Evolutionary conservation across 2,888 invertebrate species (phyloP).

Genomic region (Ptilodon capucinus): DNA sequence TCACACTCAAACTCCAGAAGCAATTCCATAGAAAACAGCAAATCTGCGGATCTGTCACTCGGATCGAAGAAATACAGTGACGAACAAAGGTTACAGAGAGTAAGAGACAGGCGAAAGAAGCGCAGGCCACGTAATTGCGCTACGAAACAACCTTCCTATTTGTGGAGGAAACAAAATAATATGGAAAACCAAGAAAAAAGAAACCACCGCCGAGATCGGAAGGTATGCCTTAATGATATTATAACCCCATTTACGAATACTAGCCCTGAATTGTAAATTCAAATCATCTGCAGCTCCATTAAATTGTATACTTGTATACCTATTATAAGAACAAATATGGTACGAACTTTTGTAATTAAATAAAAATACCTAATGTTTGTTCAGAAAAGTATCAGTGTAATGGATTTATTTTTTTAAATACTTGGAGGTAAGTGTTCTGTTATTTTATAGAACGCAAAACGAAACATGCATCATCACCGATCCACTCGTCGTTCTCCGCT

Average conservation of each 20-base stretch:
- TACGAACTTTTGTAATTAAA: no score
- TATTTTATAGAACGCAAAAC: conserved; percentile 46
- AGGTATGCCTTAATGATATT: conserved; percentile 29
- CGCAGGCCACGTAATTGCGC: conserved; percentile 72
- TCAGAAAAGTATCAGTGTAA: no score
- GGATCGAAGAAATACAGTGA: conserved; percentile 39
- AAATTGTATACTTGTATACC: no score
- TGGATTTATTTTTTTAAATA: no score
- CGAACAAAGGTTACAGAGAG: conserved; percentile 50
- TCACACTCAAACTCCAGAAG: conserved; percentile 48
- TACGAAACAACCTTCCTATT: conserved; percentile 73
- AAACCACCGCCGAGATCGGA: conserved; percentile 37
- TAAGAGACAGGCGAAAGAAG: conserved; percentile 62
- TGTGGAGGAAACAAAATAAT: conserved; percentile 61
- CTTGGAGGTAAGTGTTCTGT: no score
- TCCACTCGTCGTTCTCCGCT: conserved; percentile 22
- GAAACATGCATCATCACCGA: conserved; percentile 50
- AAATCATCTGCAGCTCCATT: no score
- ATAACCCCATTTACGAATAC: no score
- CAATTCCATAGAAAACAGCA: conserved; percentile 56
- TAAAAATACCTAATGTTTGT: no score
- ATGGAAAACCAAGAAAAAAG: conserved; percentile 35
- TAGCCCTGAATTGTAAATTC: no score
- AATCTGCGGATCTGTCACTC: conserved; percentile 48
- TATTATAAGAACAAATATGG: no score